Evolutionary conservation across 2,888 invertebrate species (phyloP), one percentile per base, ranked within the genome.

Genomic region (Marronus borbonicus): DNA sequence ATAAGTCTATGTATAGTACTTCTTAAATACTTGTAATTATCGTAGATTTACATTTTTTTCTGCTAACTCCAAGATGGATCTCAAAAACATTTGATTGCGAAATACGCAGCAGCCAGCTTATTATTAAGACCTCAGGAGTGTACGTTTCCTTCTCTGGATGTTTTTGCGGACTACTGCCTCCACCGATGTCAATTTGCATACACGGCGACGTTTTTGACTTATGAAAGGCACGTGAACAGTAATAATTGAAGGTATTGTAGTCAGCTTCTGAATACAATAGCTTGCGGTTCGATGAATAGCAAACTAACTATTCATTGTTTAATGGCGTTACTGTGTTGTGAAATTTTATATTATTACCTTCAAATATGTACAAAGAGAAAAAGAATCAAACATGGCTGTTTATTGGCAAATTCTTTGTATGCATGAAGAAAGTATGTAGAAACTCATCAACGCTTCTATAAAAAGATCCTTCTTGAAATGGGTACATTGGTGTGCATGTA

Each of bases 261-360:
- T 36, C 68, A 68, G 49, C 50, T 68, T 20, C 68, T 68, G 50
- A 68, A 68, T 68, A 68, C 68, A 68, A 68, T 68, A 20, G 68
- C 10, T 44, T 49, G 14, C 68, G 68, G 49, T 68, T 68, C 68
- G 44, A 24, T 68, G 68, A 68, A 49, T 68, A 10, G 50, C 50
- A 12, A 68, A 49, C 49, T 20, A 20, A 66, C 20, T 68, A 49
- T 28, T 17, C 50, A 65, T 68, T 68, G 49, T 68, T 68, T 50
- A 49, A 50, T 28, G 8, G 68, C 50, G 68, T 68, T 68, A 55
- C n/a, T 10, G 12, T 50, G 17, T 17, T 68, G 36, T 44, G 50
- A 20, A 20, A 68, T 68, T 68, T 50, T 49, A 68, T 68, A 24
- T 49, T 49, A 68, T 68, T 68, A 68, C 24, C 36, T 39, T 17